Conservation (phyloP, 2,888 invertebrate genomes). For the Heterodera filipjevi region DNA sequence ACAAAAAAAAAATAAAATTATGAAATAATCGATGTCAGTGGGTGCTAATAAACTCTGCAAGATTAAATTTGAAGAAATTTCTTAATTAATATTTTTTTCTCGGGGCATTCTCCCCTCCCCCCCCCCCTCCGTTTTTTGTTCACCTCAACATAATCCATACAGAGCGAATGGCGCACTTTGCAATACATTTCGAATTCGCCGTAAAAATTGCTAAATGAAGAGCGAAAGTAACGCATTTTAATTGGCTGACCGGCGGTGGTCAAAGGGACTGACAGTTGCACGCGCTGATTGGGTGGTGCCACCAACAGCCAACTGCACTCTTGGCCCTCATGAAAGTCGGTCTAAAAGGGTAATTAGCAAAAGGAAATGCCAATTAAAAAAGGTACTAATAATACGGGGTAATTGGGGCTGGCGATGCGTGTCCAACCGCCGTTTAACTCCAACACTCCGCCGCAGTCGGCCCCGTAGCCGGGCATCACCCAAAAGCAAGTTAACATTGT, state of each 20-base stretch:
- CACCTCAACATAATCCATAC: conserved; percentile 66
- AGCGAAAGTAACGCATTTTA: neutral
- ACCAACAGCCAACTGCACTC: conserved; percentile 65
- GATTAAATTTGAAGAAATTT: too few relatives aligned
- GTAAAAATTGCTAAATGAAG: conserved; percentile 51
- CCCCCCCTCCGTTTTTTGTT: neutral
- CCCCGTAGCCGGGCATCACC: conserved; percentile 64
- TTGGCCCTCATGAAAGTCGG: conserved; percentile 63
- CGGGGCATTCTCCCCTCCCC: neutral
- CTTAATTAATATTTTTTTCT: too few relatives aligned
- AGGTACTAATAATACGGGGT: conserved; percentile 53
- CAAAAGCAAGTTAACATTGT: neutral
- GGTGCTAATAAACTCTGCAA: too few relatives aligned
- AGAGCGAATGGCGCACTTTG: conserved; percentile 65
- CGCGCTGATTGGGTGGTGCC: conserved; percentile 62
- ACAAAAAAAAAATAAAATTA: too few relatives aligned
- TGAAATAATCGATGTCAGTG: too few relatives aligned
- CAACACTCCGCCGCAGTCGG: conserved; percentile 62
- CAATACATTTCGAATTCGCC: conserved; percentile 66
- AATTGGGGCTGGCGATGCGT: conserved; percentile 59
- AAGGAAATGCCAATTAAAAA: neutral
- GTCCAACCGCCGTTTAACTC: conserved; percentile 50
- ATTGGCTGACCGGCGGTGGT: neutral
- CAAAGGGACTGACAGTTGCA: conserved; percentile 49
- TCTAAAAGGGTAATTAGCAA: neutral